Evolutionary conservation across 2,888 invertebrate species (phyloP), one percentile per base, ranked within the genome.

Genomic region (Hylaea fasciaria): DNA sequence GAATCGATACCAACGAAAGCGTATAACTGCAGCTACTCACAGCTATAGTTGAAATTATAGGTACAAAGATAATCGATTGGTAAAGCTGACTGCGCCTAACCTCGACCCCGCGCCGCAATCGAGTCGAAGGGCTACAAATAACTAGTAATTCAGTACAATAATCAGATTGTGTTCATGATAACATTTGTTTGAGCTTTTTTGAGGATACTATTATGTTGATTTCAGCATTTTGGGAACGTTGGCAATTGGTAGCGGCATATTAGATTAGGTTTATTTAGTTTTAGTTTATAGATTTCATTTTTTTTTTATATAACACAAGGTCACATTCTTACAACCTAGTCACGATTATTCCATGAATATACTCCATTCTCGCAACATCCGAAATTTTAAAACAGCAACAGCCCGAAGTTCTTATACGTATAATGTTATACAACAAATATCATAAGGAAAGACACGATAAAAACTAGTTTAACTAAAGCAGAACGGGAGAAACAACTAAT

Each of bases 11-110:
- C 41, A 51, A 51, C 37, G 35, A 35, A 41, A 52, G 47, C 46
- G 22, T 39, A 45, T 32, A 64, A 46, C 54, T 56, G 51, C 35
- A 41, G 12, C 4, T 37, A 58, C 39, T 29, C 48, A 52, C 50
- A 46, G 46, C 50, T 41, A 47, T 29, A 54, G 39, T 29, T 44
- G 32, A 39, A 58, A 51, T 28, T 44, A 51, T 32, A 51, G 40
- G 47, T 14, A 16, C 43, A 47, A 65, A 55, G n/a, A 64, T 48
- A 57, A 68, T 64, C 66, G 64, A 68, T 66, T 63, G 47, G 35
- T 50, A 32, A 37, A 55, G 32, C 47, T 56, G 57, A 41, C 45
- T 59, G 57, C 49, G 40, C 10, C 32, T 54, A 47, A 35, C 57
- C 62, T 62, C 53, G 64, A 59, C 63, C 60, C 60, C 57, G 53